These are phyloP conservation scores for Ophraella communa DNA, from an alignment of 2,888 invertebrate species.

Conservation along the genomic window DNA sequence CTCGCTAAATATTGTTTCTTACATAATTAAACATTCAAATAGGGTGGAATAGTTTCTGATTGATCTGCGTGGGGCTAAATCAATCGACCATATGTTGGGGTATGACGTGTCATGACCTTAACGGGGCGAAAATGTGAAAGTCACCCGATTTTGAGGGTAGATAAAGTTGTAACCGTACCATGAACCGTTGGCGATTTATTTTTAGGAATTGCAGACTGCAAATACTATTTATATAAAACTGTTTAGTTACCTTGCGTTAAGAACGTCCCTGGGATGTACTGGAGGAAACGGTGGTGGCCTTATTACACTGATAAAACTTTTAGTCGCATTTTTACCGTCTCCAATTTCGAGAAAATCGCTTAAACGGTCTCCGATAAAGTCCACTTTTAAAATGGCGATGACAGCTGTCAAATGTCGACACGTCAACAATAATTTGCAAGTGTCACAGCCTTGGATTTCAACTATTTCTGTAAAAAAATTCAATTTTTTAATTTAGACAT, in stretches of 20 bases:
- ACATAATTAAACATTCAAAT: too few relatives aligned
- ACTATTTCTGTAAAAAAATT: slow-evolving; percentile 67
- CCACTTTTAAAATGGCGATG: slow-evolving; percentile 70
- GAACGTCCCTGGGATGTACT: slow-evolving; percentile 50
- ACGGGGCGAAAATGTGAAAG: slow-evolving; percentile 10
- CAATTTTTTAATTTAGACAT: too few relatives aligned
- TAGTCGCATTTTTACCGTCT: slow-evolving; percentile 9
- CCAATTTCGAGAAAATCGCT: slow-evolving; percentile 34
- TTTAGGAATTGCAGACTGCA: slow-evolving; percentile 10
- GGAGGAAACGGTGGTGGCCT: slow-evolving; percentile 39
- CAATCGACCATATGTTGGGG: slow-evolving; percentile 23
- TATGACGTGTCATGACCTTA: neutral
- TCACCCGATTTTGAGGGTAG: slow-evolving; percentile 19
- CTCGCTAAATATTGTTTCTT: too few relatives aligned
- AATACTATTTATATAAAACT: neutral
- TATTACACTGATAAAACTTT: slow-evolving; percentile 2
- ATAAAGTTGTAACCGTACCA: neutral
- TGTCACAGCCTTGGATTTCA: slow-evolving; percentile 68
- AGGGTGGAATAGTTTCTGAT: too few relatives aligned
- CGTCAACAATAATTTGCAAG: slow-evolving; percentile 67
- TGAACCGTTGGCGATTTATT: slow-evolving; percentile 15
- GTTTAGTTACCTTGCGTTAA: slow-evolving; percentile 52
- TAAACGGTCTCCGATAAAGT: slow-evolving; percentile 62
- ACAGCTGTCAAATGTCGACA: slow-evolving; percentile 69
- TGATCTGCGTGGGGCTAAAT: neutral